phyloP scores from a whole-genome alignment of 2,113 vertebrate genomes.

The Scomber colias region DNA sequence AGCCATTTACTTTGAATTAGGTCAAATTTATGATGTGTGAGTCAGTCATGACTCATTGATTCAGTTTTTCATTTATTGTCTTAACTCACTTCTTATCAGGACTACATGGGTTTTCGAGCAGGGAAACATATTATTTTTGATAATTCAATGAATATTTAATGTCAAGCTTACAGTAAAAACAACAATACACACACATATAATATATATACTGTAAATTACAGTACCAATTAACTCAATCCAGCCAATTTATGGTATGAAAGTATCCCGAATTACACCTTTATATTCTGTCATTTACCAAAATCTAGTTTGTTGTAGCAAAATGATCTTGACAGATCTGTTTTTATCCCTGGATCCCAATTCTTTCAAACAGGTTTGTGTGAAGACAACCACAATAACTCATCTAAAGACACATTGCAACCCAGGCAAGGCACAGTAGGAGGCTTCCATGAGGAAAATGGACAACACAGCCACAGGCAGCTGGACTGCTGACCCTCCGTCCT shows the following conservation, averaged over 20 bases:
- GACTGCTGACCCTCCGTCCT: slow-evolving; percentile 50
- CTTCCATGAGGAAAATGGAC: slow-evolving; percentile 70
- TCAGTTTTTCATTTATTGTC: background rate
- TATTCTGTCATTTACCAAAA: background rate
- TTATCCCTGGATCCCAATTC: slow-evolving; percentile 14
- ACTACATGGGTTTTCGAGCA: background rate
- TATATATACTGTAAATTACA: background rate
- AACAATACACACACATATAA: background rate
- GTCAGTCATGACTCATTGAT: background rate
- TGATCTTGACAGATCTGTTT: background rate
- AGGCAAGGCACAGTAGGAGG: background rate
- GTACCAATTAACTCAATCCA: background rate
- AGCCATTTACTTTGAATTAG: background rate
- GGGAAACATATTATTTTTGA: background rate
- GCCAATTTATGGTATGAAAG: too few relatives aligned
- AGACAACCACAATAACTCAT: slow-evolving; percentile 2
- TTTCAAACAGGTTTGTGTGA: slow-evolving; percentile 54
- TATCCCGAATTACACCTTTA: too few relatives aligned
- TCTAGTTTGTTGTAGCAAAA: background rate
- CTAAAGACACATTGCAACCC: slow-evolving; percentile 5
- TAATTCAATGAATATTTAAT: background rate
- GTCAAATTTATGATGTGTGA: too few relatives aligned
- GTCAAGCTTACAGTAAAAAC: background rate
- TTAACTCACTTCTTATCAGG: background rate
- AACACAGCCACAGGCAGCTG: slow-evolving; percentile 52